These are phyloP conservation scores for Sternarchorhynchus goeldii DNA, from an alignment of 2,797 vertebrate genomes.

Conservation along the genomic window DNA sequence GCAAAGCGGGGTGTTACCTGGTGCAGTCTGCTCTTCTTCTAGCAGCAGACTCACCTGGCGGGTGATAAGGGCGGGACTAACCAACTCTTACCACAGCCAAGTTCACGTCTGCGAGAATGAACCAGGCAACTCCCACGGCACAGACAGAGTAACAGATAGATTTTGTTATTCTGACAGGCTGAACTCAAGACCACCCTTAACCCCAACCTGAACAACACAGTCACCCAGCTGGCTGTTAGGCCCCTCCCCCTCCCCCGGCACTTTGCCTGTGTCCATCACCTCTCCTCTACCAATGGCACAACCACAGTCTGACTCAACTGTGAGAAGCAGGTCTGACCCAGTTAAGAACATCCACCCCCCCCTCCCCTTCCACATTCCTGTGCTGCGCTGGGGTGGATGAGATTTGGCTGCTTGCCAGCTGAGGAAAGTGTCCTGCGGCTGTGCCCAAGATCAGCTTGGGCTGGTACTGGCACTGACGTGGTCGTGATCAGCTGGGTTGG, in stretches of 20 bases:
- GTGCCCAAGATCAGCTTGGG: slow-evolving; percentile 53
- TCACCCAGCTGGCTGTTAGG: not conserved
- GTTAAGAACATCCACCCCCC: slow-evolving; percentile 55
- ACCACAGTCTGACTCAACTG: slow-evolving; percentile 68
- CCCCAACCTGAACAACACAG: slow-evolving; percentile 68
- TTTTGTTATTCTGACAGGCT: too few species aligned
- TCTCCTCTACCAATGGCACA: slow-evolving; percentile 62
- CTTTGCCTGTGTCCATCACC: slow-evolving; percentile 27
- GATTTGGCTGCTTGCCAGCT: slow-evolving; percentile 56
- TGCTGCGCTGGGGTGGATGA: slow-evolving; percentile 33
- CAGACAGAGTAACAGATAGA: too few species aligned
- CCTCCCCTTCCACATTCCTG: slow-evolving; percentile 50
- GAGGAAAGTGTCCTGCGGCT: slow-evolving; percentile 56
- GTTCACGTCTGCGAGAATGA: too few species aligned
- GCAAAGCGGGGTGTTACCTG: too few species aligned
- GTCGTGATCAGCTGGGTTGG: too few species aligned
- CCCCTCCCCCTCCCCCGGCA: not conserved
- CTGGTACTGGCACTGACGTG: too few species aligned
- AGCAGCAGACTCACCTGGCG: too few species aligned
- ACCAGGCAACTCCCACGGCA: too few species aligned
- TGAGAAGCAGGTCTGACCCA: slow-evolving; percentile 73
- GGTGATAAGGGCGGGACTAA: too few species aligned
- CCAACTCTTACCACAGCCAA: too few species aligned
- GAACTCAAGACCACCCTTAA: slow-evolving; percentile 50
- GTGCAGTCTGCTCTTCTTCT: too few species aligned